A percentile compares a stretch with the other conserved stretches of the same genome.
Conservation (phyloP, 2,797 vertebrate species). For the Odontamblyopus rebecca region DNA sequence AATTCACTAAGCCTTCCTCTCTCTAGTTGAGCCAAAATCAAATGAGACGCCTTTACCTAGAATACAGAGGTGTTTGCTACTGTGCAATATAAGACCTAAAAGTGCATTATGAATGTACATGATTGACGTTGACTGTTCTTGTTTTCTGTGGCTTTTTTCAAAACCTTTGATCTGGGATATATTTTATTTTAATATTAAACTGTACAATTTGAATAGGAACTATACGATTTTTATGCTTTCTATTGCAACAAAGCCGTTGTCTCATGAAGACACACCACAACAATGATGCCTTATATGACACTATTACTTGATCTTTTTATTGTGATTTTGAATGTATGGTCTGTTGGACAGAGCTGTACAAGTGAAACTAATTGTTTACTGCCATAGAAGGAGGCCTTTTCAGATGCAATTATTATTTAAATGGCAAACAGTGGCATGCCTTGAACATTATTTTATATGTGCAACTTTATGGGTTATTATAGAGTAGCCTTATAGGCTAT, state of each 20-base stretch:
- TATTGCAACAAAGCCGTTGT: constrained; percentile 6
- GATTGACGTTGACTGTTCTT: constrained; percentile 31
- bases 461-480: constrained; percentile 43
- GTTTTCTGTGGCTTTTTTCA: constrained; percentile 9
- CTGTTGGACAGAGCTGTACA: constrained; percentile 28
- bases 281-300: constrained; percentile 5
- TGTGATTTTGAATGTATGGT: constrained; percentile 44
- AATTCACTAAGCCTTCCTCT: constrained; percentile 52
- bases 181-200: constrained; percentile 29
- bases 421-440: constrained; percentile 5
- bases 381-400: not conserved
- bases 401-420: constrained; percentile 26
- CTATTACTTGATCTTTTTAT: constrained; percentile 28
- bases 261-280: constrained; percentile 4
- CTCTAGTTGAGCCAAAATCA: constrained; percentile 54
- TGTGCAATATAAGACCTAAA: constrained; percentile 77
- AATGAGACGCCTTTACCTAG: constrained; percentile 22
- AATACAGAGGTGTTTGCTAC: constrained; percentile 64
- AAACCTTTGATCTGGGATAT: constrained; percentile 13
- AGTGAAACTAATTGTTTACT: not conserved
- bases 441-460: constrained; percentile 29
- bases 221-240: constrained; percentile 11
- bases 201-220: not conserved
- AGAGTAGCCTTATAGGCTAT: constrained; percentile 51
- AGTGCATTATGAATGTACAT: constrained; percentile 66